Evolutionary conservation across 1,140 invertebrate species (phyloP), one percentile per base, ranked within the genome.

Genomic region (Zophobas morio): DNA sequence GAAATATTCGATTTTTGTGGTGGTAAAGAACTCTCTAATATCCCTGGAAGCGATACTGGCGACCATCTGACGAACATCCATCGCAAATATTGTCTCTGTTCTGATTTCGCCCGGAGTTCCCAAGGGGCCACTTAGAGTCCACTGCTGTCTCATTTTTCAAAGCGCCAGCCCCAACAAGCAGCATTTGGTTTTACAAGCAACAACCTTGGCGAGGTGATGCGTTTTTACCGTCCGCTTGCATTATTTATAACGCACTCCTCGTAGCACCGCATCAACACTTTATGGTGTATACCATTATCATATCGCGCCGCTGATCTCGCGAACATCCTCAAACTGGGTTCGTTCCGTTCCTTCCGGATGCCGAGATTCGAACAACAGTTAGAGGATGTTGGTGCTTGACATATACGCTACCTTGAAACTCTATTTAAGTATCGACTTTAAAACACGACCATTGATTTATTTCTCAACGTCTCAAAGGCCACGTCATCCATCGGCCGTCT

Each of bases 401-500:
- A 51, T 51, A 51, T 51, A 51, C 3, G 49, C 49, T 51, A 20
- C 49, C 49, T 51, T 51, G 49, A 51, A 51, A 51, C 49, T 51
- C 49, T 51, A 51, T 51, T 51, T 51, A 51, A 51, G 49, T 51
- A 51, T 51, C 49, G 49, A 51, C n/a, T 5, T 4, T 51, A 51
- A 51, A 51, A 6, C 49, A 51, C 49, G 49, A 51, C 49, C 49
- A 51, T 20, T 51, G 49, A 51, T 51, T 51, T 51, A 51, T 51
- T 20, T 51, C n/a, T 2, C 49, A 51, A 51, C 20, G 49, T n/a
- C 49, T 51, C 20, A n/a, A 51, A 51, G 49, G 20, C 6, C 49
- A 51, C 49, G 49, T 51, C 49, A 51, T 51, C n/a, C n/a, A 46
- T 2, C 49, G 49, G 6, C 20, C n/a, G 49, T 51, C 49, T 51